phyloP scores from a whole-genome alignment of 2,888 invertebrate species.

The Esperia sulphurella region DNA sequence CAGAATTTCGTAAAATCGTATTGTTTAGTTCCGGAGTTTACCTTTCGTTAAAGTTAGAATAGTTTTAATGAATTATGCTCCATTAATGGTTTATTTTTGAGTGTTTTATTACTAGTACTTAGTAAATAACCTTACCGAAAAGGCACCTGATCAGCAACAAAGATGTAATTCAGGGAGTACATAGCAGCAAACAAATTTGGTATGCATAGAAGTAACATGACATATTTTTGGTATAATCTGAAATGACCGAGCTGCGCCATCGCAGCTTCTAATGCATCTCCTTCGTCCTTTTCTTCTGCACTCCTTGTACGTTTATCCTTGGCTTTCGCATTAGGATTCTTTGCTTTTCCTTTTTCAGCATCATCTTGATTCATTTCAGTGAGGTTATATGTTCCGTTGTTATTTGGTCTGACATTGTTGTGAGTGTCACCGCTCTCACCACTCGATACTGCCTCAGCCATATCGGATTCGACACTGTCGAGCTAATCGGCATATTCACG shows the following conservation, averaged over 20 bases:
- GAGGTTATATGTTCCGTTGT: neutral
- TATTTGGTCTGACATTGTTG: neutral
- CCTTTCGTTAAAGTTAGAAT: too few species aligned
- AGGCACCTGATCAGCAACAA: conserved; percentile 75
- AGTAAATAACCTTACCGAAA: conserved; percentile 78
- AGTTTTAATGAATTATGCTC: too few species aligned
- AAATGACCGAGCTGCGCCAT: conserved; percentile 61
- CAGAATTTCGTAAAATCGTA: too few species aligned
- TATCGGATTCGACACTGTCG: neutral
- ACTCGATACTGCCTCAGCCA: neutral
- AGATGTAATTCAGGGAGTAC: conserved; percentile 77
- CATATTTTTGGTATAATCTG: conserved; percentile 61
- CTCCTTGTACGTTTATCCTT: too few species aligned
- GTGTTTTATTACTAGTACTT: too few species aligned
- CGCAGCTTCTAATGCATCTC: conserved; percentile 48
- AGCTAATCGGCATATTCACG: too few species aligned
- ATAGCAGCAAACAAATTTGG: conserved; percentile 75
- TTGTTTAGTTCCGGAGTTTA: too few species aligned
- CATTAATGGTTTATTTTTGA: too few species aligned
- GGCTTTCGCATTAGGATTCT: too few species aligned
- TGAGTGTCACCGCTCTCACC: neutral
- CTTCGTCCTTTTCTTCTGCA: conserved; percentile 7
- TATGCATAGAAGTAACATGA: conserved; percentile 53
- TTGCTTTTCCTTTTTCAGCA: neutral
- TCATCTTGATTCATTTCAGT: neutral